Percentiles rank a stretch among this genome's conserved stretches.
These are phyloP conservation scores for Homarus americanus DNA, from an alignment of 1,140 invertebrate species.

Conservation along the genomic window DNA sequence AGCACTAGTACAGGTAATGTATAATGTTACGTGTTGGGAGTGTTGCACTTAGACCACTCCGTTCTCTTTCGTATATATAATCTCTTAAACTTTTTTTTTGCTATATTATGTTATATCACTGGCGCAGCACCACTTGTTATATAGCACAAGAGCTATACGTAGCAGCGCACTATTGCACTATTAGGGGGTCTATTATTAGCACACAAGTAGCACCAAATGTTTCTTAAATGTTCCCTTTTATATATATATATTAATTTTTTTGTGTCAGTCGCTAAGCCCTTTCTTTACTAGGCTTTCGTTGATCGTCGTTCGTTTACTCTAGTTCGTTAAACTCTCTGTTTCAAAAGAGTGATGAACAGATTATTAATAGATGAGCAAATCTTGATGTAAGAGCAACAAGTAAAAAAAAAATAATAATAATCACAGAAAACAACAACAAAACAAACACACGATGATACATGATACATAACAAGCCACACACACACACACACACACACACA, in stretches of 20 bases:
- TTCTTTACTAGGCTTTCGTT: conserved; percentile 45
- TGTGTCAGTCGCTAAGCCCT: conserved; percentile 4
- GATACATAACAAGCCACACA: too few species aligned
- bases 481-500: too few species aligned
- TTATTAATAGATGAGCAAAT: conserved; percentile 17
- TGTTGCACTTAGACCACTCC: neutral
- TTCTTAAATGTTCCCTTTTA: conserved; percentile 48
- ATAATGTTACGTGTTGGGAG: neutral
- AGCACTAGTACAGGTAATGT: neutral
- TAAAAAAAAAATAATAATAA: conserved; percentile 13
- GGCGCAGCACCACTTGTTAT: conserved; percentile 44
- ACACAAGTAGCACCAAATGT: conserved; percentile 47
- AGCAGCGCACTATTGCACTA: conserved; percentile 43
- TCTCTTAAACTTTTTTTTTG: neutral
- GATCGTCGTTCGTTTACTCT: conserved; percentile 35
- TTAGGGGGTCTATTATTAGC: neutral
- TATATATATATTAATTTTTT: conserved; percentile 12
- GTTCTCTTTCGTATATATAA: neutral
- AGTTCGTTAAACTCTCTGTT: conserved; percentile 67
- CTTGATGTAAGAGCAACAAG: neutral
- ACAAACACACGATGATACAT: neutral
- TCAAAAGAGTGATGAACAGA: conserved; percentile 51
- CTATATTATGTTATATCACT: conserved; percentile 34
- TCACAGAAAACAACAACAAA: neutral
- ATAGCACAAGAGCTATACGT: conserved; percentile 33